Base-by-base conservation (phyloP, 2,797 vertebrate genomes). In the Vireo griseus region DNA sequence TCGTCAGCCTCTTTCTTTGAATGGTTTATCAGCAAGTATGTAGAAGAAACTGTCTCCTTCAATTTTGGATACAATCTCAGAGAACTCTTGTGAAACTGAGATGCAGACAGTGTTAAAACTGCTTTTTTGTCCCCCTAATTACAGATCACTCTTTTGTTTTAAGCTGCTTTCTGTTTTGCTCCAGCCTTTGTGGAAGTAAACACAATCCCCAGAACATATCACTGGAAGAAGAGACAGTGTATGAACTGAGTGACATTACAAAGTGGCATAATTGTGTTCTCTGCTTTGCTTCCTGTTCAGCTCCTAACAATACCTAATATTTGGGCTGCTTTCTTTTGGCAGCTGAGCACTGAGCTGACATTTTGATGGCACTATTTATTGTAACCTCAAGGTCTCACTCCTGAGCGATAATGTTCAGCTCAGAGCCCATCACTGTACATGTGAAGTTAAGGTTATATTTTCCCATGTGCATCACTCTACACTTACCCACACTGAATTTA, bases 401-500 rank as follows among this genome's bases (percentile, higher is more conserved):
- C 85, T 81, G 69, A 88, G 93, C 0, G 3, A 66, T 94, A 83
- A 95, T 92, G 75, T 92, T 95, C 88, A 75, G 79, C 93, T 96
- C 51, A 5, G 76, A 95, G 44, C 73, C 73, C 73, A 81, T 94
- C 93, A 90, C 86, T n/a, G 79, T 86, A 86, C 66, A 40, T 88
- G 82, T 88, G 86, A 94, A 95, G 76, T 90, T 95, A 92, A 92
- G 93, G 95, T 95, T 96, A 62, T 88, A 31, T 94, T 96, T 96
- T 95, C 90, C 88, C 82, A 25, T 81, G 84, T 92, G 81, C 75
- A 79, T 91, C 76, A 81, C 88, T 90, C 79, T 92, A 63, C 93
- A 78, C 73, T 96, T 95, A 92, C 24, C 69, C 74, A 52, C 76
- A 81, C 39, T 66, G 90, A 94, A 95, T 92, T 94, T 88, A 95